Evolutionary conservation across 2,113 vertebrate species (phyloP), one percentile per base, ranked within the genome.

Genomic region (Calyptomena viridis): DNA sequence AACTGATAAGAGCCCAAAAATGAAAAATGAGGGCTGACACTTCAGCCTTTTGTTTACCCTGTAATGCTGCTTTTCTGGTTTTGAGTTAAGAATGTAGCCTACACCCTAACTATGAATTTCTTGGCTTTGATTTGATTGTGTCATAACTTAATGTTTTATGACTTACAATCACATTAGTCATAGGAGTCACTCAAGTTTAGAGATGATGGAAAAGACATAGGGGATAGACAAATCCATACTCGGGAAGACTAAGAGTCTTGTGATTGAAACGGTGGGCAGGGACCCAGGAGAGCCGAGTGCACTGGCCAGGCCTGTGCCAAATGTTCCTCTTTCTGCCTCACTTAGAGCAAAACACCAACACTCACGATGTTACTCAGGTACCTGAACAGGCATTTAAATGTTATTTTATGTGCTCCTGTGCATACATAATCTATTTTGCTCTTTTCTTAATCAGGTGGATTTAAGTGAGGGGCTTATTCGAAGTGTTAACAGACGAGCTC

Each of bases 101-200:
- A 94, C 96, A 91, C 96, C 97, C 96, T 96, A 94, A 93, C 95
- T 95, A 96, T 97, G 96, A 96, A 97, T 96, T 97, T 96, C 93
- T 97, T 97, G 96, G 96, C 95, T 92, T 95, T 76, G 88, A 89
- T 96, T 96, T 96, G 80, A 95, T 93, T 93, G 96, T 96, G 96
- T 96, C 93, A 96, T 96, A 93, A 96, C 92, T 94, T 96, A 96
- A 96, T 96, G 93, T 96, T 96, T 97, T 96, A 94, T 96, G 96
- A 95, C 94, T 96, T 97, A 96, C 91, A 96, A 96, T 95, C 96
- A 97, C 89, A 94, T 96, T 97, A 95, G 93, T 96, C 96, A 97
- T 93, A 96, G 89, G 96, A 97, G 94, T 93, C 95, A 97, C 93
- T 95, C 93, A 95, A 95, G 95, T 97, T 97, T 97, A 91, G 95